Conservation (phyloP, 2,113 vertebrate species). For the Xenus cinereus region DNA sequence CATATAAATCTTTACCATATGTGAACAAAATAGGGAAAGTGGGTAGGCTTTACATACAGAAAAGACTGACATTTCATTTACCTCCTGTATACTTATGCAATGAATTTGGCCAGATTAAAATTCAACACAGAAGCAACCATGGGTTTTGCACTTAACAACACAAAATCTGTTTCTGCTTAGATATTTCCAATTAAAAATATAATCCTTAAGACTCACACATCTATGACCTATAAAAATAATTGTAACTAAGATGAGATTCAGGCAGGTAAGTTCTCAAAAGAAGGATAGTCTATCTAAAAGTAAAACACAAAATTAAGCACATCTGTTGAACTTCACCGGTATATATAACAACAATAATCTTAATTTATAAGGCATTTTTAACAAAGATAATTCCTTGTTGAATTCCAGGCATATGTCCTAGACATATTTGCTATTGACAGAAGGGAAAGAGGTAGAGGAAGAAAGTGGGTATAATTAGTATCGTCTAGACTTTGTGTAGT, state of each 20-base stretch:
- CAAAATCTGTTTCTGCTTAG: not conserved
- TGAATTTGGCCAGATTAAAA: not conserved
- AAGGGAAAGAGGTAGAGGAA: not conserved
- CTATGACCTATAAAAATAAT: not conserved
- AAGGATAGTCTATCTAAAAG: not conserved
- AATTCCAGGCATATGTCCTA: not conserved
- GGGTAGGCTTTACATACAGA: not conserved
- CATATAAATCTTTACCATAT: not conserved
- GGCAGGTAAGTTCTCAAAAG: not conserved
- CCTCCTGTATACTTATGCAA: not conserved
- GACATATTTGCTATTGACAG: not conserved
- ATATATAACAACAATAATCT: not conserved
- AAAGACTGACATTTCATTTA: not conserved
- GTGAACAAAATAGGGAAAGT: not conserved
- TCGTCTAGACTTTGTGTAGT: not conserved
- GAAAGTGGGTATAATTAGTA: not conserved
- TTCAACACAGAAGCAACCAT: not conserved
- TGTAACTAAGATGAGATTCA: not conserved
- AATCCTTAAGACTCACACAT: not conserved
- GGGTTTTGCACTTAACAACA: not conserved
- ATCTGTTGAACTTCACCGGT: not conserved
- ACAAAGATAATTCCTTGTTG: not conserved
- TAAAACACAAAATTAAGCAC: not conserved
- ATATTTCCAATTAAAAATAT: slow-evolving; percentile 22
- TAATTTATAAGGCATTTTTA: not conserved